Evolutionary conservation across 2,113 vertebrate species (phyloP).

Genomic region (Sphaerodactylus townsendi): DNA sequence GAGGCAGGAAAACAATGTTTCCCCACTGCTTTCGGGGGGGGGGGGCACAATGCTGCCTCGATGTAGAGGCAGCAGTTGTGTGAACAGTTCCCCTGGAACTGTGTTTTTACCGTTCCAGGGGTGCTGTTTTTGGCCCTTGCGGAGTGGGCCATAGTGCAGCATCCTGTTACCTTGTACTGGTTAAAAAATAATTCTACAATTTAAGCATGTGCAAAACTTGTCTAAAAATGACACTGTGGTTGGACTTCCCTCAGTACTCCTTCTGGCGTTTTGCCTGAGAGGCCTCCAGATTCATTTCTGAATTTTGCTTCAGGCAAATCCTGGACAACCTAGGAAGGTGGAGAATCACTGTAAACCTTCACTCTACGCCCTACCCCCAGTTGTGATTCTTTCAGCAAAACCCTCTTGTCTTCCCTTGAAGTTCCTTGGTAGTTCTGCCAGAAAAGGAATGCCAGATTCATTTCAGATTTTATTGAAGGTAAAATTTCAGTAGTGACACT

Average conservation of each 20-base stretch:
- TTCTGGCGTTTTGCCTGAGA: background rate
- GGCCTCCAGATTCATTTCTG: background rate
- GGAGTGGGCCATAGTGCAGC: too few relatives aligned
- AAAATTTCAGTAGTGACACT: background rate
- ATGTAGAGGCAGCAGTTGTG: too few relatives aligned
- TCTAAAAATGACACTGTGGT: too few relatives aligned
- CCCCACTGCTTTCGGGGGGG: too few relatives aligned
- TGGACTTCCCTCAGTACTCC: background rate
- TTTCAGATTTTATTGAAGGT: background rate
- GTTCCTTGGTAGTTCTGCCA: background rate
- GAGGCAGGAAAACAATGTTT: too few relatives aligned
- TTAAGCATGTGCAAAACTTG: background rate
- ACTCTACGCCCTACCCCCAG: rapidly evolving
- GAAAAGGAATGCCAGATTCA: background rate
- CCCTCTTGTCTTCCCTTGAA: background rate
- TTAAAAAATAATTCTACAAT: background rate
- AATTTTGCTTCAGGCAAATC: background rate
- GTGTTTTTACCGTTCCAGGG: too few relatives aligned
- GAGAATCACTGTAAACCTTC: background rate
- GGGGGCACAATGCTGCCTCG: too few relatives aligned
- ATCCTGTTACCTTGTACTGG: background rate
- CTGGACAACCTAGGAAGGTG: background rate
- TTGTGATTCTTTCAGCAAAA: background rate
- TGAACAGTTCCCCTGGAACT: too few relatives aligned
- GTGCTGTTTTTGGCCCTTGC: too few relatives aligned